Conservation (phyloP, 2,797 vertebrate genomes). For the Glyptemys insculpta region DNA sequence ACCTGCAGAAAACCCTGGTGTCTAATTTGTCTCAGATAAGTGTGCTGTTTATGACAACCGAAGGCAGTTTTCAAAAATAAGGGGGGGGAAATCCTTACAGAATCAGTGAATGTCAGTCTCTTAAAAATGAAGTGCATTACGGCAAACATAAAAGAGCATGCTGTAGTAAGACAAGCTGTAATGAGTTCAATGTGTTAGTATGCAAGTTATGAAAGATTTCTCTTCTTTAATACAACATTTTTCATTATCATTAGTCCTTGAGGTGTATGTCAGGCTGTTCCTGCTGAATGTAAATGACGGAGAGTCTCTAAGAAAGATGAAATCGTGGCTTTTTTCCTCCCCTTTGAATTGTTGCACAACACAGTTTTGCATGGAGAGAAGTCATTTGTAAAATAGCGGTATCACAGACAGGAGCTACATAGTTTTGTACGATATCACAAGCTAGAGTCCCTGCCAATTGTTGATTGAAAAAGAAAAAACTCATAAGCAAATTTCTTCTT, state of each 20-base stretch:
- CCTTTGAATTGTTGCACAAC: slow-evolving; percentile 35
- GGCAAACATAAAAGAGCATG: slow-evolving; percentile 57
- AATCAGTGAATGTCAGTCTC: slow-evolving; percentile 54
- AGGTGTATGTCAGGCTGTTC: slow-evolving; percentile 32
- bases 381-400: background rate
- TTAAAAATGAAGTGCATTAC: slow-evolving; percentile 60
- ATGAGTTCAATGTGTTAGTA: slow-evolving; percentile 68
- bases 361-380: slow-evolving; percentile 23
- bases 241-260: slow-evolving; percentile 77
- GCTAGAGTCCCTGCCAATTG: background rate
- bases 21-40: slow-evolving; percentile 47
- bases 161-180: slow-evolving; percentile 58
- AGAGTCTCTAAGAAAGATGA: slow-evolving; percentile 47
- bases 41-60: slow-evolving; percentile 50
- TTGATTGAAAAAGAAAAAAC: background rate
- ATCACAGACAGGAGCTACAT: background rate
- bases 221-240: slow-evolving; percentile 68
- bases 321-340: slow-evolving; percentile 24
- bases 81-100: slow-evolving; percentile 27
- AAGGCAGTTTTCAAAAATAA: slow-evolving; percentile 55
- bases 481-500: background rate
- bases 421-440: background rate
- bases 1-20: slow-evolving; percentile 43
- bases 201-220: slow-evolving; percentile 66
- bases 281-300: slow-evolving; percentile 64